Evolutionary conservation across 2,888 invertebrate species (phyloP).

Genomic region (Nephrotoma flavescens): DNA sequence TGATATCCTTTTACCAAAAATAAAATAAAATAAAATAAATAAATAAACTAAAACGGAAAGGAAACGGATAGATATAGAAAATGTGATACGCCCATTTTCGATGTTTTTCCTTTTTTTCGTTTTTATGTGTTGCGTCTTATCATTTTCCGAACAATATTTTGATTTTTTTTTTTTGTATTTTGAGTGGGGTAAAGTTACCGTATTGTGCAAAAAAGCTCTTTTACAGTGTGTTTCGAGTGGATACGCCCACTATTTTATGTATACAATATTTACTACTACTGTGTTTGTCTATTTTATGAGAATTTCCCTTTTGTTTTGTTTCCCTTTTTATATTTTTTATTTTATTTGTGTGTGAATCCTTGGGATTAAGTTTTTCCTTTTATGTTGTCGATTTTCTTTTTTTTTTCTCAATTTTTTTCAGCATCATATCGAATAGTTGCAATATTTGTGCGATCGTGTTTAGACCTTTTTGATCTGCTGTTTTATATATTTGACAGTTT

Average conservation of each 20-base stretch:
- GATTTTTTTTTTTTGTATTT: neutral
- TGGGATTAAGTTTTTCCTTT: neutral
- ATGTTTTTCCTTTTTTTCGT: neutral
- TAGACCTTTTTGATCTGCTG: neutral
- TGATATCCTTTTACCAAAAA: neutral
- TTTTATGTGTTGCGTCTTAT: neutral
- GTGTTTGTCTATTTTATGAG: neutral
- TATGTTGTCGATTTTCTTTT: neutral
- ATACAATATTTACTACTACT: neutral
- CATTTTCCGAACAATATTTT: neutral
- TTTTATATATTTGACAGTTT: neutral
- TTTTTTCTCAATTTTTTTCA: neutral
- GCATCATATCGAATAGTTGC: constrained; percentile 3
- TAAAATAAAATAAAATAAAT: neutral
- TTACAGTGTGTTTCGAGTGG: neutral
- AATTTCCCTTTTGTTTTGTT: neutral
- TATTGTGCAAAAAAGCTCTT: neutral
- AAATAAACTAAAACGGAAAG: neutral
- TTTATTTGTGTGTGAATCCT: neutral
- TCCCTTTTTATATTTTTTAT: neutral
- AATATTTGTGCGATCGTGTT: constrained; percentile 7
- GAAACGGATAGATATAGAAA: neutral
- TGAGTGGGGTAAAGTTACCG: neutral
- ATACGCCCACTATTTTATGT: neutral
- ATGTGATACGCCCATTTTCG: neutral